Evolutionary conservation across 2,888 invertebrate species (phyloP), one percentile per base, ranked within the genome.

Genomic region (Adelphocoris suturalis): DNA sequence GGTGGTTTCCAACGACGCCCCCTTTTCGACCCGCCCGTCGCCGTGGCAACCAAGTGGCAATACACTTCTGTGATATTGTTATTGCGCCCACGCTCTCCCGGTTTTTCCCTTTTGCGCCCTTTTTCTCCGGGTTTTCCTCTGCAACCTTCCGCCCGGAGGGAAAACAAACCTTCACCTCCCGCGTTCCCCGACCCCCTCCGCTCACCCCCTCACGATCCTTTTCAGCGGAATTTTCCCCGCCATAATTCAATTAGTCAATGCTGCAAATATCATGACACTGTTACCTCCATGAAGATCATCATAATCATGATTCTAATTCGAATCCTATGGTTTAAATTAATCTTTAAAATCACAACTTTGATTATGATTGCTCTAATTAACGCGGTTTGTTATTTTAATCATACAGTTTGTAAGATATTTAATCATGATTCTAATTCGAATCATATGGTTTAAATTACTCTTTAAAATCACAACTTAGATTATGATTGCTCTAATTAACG

Each of bases 1-100:
- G 57, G 57, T 16, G 16, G 57, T 13, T n/a, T 57, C 7, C 57
- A 13, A 68, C 61, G 46, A 23, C 85, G 85, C 57, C 85, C 85
- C 46, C 55, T 23, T 84, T 84, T 57, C 85, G 68, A 37, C 68
- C 46, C 86, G 85, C 86, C 47, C 76, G 89, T 89, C 28, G 82
- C 82, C 89, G 19, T 82, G 82, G 89, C 89, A 84, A 89, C 89
- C 82, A 89, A 89, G 89, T 89, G 89, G 89, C 89, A 89, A 81
- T 89, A 89, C 89, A 89, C 89, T 89, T 37, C 82, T 89, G 89
- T 82, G 89, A 89, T 89, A 89, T 89, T 89, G 89, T 89, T 89
- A 89, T 89, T 37, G 89, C 88, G 88, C 88, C 88, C 88, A 88
- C 88, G 88, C 88, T 88, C 68, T 52, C 68, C 81, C 89, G 82